Base-by-base conservation (phyloP, 2,888 invertebrate species). In the Rutpela maculata region DNA sequence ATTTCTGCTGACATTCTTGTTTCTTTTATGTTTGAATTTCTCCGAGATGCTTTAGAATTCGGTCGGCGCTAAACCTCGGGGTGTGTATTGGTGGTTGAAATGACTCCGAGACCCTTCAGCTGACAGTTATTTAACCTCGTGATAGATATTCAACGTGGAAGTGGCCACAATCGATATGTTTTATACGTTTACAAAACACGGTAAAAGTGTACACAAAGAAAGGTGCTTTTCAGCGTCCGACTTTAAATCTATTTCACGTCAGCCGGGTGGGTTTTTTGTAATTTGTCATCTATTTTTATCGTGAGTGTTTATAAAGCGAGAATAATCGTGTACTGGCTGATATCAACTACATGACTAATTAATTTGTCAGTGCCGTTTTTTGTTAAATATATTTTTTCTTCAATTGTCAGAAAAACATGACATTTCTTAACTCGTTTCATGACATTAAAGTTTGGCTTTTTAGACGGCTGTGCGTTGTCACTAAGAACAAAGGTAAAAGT, bases 51-150 rank as follows among this genome's bases (percentile, higher is more conserved):
- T 82, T 84, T 81, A 78, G 82, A 82, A 82, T 82, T 81, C 80
- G 75, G 71, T 43, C 74, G 62, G 66, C 22, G 77, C 74, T 68
- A 66, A 75, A 69, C 74, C 73, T 55, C 35, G 63, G 62, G 70
- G 56, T 43, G 70, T 26, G 65, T 72, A 72, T 60, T 60, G 59
- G 65, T 62, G 59, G 75, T 74, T 76, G 80, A 80, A 81, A 78
- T 78, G 79, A 75, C 76, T 76, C 70, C 70, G 80, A 81, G 80
- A 81, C 80, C 82, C 78, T 81, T 81, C 78, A 76, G 75, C 78
- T 84, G 85, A 85, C 86, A 85, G 84, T 85, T 84, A 85, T 85
- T 86, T 86, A 85, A 85, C 84, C 84, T 81, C 78, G 83, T 85
- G 86, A 86, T 85, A 83, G 85, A 86, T 86, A 85, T 85, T 85